A percentile compares a stretch with the other conserved stretches of the same genome.
Evolutionary conservation across 2,888 invertebrate species (phyloP).

Genomic region (Lasius platythorax): DNA sequence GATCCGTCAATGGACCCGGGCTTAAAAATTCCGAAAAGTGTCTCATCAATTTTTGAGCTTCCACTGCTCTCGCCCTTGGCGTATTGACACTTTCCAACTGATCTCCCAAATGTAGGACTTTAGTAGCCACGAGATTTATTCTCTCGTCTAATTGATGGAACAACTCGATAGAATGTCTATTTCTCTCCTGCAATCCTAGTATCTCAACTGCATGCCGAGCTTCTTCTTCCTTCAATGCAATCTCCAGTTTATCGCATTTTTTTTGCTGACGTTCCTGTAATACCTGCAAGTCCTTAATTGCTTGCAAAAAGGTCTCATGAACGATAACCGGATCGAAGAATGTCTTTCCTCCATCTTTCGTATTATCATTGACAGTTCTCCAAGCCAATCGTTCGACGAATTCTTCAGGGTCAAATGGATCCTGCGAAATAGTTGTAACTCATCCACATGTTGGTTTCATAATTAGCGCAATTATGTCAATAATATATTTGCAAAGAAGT

Average conservation of each 20-base stretch:
- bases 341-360: slow-evolving; percentile 90
- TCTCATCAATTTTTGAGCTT: slow-evolving; percentile 96
- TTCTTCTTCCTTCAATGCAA: slow-evolving; percentile 94
- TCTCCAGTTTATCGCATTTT: slow-evolving; percentile 94
- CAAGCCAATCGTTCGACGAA: slow-evolving; percentile 99
- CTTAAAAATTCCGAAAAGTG: slow-evolving; percentile 97
- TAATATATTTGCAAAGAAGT: not conserved
- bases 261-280: slow-evolving; percentile 94
- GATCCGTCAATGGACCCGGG: slow-evolving; percentile 93
- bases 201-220: slow-evolving; percentile 93
- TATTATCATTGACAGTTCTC: slow-evolving; percentile 93
- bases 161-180: slow-evolving; percentile 94
- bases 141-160: slow-evolving; percentile 97
- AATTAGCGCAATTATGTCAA: not conserved
- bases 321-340: slow-evolving; percentile 95
- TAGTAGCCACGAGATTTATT: slow-evolving; percentile 98
- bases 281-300: slow-evolving; percentile 93
- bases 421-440: slow-evolving; percentile 87
- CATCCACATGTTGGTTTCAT: not conserved
- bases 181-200: slow-evolving; percentile 93
- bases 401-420: slow-evolving; percentile 98
- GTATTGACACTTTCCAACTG: slow-evolving; percentile 98
- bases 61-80: slow-evolving; percentile 97
- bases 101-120: slow-evolving; percentile 99
- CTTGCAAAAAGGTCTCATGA: slow-evolving; percentile 96